A percentile compares a stretch with the other conserved stretches of the same genome.
phyloP scores from a whole-genome alignment of 2,888 invertebrate species.

The Heliconius aoede region DNA sequence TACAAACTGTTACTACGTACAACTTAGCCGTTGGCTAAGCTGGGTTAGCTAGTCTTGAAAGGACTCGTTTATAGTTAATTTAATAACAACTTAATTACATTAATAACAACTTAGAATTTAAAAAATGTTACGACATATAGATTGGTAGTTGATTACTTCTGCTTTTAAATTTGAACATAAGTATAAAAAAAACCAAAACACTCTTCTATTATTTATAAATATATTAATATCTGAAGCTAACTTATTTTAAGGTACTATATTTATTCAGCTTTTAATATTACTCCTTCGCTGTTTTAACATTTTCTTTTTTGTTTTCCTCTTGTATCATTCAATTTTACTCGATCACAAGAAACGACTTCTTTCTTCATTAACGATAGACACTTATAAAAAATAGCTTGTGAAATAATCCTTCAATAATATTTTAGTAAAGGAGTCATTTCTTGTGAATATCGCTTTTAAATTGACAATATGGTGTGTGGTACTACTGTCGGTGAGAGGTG shows the following conservation, averaged over 20 bases:
- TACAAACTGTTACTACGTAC: no score
- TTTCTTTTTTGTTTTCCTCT: not conserved
- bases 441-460: constrained; percentile 60
- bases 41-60: no score
- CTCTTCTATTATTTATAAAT: not conserved
- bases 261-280: not conserved
- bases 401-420: not conserved
- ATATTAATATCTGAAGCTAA: no score
- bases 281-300: not conserved
- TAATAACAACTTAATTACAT: no score
- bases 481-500: constrained; percentile 51
- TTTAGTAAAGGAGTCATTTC: constrained; percentile 48
- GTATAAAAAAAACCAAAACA: not conserved
- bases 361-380: not conserved
- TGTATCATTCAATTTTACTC: not conserved
- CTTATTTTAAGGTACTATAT: not conserved
- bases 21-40: no score
- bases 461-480: constrained; percentile 83
- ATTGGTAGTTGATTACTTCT: no score
- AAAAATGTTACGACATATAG: not conserved
- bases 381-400: not conserved
- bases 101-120: not conserved
- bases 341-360: not conserved
- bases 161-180: no score
- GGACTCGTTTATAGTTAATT: no score